These are phyloP conservation scores for Chaetops frenatus DNA, from an alignment of 2,113 vertebrate genomes.

Conservation along the genomic window DNA sequence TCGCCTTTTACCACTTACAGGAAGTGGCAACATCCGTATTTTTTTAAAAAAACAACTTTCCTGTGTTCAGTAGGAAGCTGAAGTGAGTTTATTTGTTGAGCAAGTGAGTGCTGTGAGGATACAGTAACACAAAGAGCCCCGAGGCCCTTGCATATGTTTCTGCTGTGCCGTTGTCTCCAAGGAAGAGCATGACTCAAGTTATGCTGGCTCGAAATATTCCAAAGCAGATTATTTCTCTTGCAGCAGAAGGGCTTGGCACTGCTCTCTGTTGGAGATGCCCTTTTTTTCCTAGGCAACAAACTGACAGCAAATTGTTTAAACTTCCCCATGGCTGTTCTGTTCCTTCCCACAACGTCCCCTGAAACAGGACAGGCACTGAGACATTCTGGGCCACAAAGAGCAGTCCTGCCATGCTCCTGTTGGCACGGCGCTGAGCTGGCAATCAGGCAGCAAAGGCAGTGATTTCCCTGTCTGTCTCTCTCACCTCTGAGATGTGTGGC, in stretches of 20 bases:
- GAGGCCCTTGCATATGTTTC: conserved; percentile 2
- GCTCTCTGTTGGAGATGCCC: neutral
- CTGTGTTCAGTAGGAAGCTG: neutral
- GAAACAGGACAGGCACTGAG: neutral
- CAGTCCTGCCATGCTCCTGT: fast-evolving
- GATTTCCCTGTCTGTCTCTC: neutral
- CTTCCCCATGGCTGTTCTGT: neutral
- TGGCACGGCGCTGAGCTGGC: neutral
- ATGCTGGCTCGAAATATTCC: neutral
- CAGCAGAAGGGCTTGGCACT: conserved; percentile 16
- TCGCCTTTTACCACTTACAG: fast-evolving
- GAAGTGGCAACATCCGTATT: neutral
- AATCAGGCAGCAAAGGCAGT: neutral
- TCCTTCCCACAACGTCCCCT: neutral
- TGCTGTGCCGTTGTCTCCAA: neutral
- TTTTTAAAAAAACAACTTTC: neutral
- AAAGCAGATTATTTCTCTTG: neutral
- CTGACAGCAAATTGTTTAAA: neutral
- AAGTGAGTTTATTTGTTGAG: conserved; percentile 10
- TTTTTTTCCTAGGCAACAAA: conserved; percentile 21
- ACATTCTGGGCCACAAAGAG: neutral
- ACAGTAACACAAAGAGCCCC: neutral
- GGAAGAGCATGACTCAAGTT: conserved; percentile 1
- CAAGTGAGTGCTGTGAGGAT: neutral
- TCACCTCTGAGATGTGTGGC: conserved; percentile 20